Base-by-base conservation (phyloP, 1,140 invertebrate genomes). In the Tetramorium simillimum region DNA sequence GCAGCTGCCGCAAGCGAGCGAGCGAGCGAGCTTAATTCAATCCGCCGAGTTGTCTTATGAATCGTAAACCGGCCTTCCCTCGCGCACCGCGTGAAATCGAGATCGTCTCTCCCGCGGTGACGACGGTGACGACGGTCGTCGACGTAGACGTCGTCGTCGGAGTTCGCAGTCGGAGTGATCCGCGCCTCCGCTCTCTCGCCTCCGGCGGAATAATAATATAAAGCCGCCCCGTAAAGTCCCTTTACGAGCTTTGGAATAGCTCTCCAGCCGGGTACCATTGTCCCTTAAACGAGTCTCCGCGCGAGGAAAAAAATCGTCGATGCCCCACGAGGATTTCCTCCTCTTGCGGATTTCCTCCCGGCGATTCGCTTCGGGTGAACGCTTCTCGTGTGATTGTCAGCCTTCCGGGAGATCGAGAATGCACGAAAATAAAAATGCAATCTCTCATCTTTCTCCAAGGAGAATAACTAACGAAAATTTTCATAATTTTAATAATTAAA, bases 1-100 rank as follows among this genome's bases (percentile, higher is more conserved):
- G 92, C 94, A 95, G 94, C 93, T 95, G 93, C 92, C 92, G 92
- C 90, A 91, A 91, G 69, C 80, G 33, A 33, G 33, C 33, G 33
- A 33, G 87, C 87, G 80, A 92, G 67, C 80, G 82, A 91, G 92
- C 93, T 95, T 94, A 94, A 95, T 95, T 94, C 94, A 94, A 95
- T 95, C 92, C 92, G 72, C 92, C 88, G 93, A 94, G 94, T 94
- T 95, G 93, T 95, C 94, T 95, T 95, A 94, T 95, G 94, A 95
- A 95, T 95, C 93, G 93, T 94, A 95, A 95, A 95, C 93, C 92
- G 86, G 77, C 90, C 88, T 77, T 86, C 63, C 82, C 63, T 85
- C 46, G 46, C 77, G 43, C 46, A 16, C 49, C 63, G 72, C 88
- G 89, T 91, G 93, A 92, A 93, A 93, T 92, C 89, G 93, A 94